These are phyloP conservation scores for Podiceps cristatus DNA, from an alignment of 2,113 vertebrate species.

Conservation along the genomic window DNA sequence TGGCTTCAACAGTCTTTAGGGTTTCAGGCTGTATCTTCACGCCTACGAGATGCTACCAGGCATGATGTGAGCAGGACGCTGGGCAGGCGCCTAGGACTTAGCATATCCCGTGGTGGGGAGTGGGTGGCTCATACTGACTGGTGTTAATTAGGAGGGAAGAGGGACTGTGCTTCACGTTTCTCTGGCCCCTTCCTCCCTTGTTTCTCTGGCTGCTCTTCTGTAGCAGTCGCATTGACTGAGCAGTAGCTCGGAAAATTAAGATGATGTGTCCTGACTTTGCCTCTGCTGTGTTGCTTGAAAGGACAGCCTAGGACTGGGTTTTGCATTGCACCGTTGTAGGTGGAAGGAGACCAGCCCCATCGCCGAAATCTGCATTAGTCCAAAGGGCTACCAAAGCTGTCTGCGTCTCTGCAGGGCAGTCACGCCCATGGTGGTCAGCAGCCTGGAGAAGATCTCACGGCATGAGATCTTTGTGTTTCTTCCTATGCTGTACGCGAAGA, in stretches of 20 bases:
- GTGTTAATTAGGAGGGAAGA: not conserved
- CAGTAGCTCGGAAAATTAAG: not conserved
- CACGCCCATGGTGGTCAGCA: not conserved
- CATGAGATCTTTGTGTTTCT: not conserved
- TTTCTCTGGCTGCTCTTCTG: not conserved
- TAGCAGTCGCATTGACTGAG: fast-evolving
- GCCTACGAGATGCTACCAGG: not conserved
- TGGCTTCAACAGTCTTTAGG: not conserved
- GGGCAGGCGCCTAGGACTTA: not conserved
- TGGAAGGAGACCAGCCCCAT: not conserved
- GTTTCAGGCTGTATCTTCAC: not conserved
- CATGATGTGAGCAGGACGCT: not conserved
- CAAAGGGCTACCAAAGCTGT: not conserved
- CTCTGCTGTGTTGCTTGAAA: not conserved
- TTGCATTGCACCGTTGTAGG: not conserved
- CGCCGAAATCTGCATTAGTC: not conserved
- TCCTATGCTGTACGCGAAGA: not conserved
- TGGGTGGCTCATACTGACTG: not conserved
- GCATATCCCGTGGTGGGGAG: not conserved
- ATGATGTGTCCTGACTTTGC: not conserved
- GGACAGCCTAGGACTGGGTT: not conserved
- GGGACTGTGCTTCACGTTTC: not conserved
- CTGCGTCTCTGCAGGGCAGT: not conserved
- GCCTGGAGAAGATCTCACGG: not conserved
- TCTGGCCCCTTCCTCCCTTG: not conserved